These are phyloP conservation scores for Amblyopsis hoosieri DNA, from an alignment of 2,797 vertebrate species.

Conservation along the genomic window DNA sequence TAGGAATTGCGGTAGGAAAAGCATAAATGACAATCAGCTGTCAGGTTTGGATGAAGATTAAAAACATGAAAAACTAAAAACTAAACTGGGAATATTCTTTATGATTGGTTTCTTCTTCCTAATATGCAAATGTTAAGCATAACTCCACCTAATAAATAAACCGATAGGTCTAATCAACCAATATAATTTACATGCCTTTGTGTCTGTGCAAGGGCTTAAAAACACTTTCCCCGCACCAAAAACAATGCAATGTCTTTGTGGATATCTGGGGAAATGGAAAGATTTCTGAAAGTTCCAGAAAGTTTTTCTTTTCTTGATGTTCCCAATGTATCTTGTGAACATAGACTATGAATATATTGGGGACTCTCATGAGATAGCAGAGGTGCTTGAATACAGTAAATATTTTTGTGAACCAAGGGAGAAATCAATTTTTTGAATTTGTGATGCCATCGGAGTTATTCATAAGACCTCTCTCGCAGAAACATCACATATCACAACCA, in stretches of 20 bases:
- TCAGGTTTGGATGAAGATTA: neutral
- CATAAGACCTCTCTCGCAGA: slow-evolving; percentile 37
- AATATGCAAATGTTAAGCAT: too few relatives aligned
- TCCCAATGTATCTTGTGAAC: slow-evolving; percentile 30
- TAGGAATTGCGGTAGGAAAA: too few relatives aligned
- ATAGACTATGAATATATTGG: slow-evolving; percentile 32
- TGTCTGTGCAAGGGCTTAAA: too few relatives aligned
- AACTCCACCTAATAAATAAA: too few relatives aligned
- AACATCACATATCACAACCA: slow-evolving; percentile 20
- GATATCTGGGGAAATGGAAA: slow-evolving; percentile 5
- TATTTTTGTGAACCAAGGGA: slow-evolving; percentile 36
- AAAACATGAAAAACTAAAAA: neutral
- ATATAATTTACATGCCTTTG: too few relatives aligned
- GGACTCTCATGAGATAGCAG: slow-evolving; percentile 30
- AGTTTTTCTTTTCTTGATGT: slow-evolving; percentile 24
- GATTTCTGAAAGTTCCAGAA: slow-evolving; percentile 31
- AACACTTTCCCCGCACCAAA: neutral
- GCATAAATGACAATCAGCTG: neutral
- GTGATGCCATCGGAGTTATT: slow-evolving; percentile 41
- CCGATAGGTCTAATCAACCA: too few relatives aligned
- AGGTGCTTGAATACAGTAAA: slow-evolving; percentile 35
- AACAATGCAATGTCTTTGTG: slow-evolving; percentile 20
- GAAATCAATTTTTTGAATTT: slow-evolving; percentile 49
- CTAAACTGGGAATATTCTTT: neutral
- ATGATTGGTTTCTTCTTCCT: too few relatives aligned